phyloP scores from a whole-genome alignment of 1,140 invertebrate genomes.

The Lepidotrigona ventralis region DNA sequence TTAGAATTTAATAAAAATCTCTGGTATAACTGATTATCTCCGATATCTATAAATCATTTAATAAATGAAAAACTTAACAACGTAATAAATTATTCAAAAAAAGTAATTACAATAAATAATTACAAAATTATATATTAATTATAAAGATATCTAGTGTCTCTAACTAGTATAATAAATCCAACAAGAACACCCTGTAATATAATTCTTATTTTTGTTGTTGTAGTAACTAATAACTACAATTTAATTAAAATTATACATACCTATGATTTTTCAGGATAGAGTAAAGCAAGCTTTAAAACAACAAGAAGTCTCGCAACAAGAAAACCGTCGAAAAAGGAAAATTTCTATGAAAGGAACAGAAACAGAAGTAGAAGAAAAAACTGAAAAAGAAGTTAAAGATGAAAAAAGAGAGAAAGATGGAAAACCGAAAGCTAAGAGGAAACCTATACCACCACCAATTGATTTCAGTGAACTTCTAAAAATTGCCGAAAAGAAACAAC shows the following conservation, averaged over 20 bases:
- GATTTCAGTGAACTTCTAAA: conserved; percentile 88
- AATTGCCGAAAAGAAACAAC: conserved; percentile 90
- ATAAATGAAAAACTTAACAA: too few species aligned
- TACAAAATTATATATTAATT: too few species aligned
- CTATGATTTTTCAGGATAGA: conserved; percentile 78
- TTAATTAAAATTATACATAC: background rate
- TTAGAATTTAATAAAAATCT: too few species aligned
- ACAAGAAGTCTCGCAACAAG: conserved; percentile 86
- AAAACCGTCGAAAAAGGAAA: conserved; percentile 85
- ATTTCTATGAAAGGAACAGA: conserved; percentile 50
- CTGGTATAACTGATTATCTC: too few species aligned
- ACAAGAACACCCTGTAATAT: too few species aligned
- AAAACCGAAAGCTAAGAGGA: conserved; percentile 82
- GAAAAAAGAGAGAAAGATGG: conserved; percentile 72
- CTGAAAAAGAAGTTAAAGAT: conserved; percentile 51
- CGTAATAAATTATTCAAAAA: too few species aligned
- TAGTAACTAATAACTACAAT: background rate
- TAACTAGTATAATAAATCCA: too few species aligned
- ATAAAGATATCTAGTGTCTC: too few species aligned
- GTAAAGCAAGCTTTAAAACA: conserved; percentile 88
- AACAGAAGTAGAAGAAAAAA: conserved; percentile 55
- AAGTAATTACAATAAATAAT: too few species aligned
- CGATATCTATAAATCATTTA: too few species aligned
- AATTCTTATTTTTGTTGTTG: background rate
- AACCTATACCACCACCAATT: conserved; percentile 84